Evolutionary conservation across 2,888 invertebrate genomes (phyloP).

Genomic region (Pollenia griseotomentosa): DNA sequence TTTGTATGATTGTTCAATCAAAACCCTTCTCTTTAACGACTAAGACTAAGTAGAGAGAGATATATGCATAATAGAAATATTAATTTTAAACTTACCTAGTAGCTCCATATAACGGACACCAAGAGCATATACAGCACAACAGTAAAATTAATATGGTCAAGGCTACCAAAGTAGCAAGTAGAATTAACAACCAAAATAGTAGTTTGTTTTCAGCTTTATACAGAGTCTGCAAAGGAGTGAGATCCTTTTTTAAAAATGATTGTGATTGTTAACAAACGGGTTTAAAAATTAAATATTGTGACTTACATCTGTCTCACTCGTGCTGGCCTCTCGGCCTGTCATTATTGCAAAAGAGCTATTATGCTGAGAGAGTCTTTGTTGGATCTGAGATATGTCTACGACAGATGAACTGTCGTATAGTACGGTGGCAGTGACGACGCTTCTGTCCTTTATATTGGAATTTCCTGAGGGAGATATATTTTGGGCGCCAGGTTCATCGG

Average conservation of each 20-base stretch:
- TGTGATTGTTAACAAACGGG: constrained; percentile 10
- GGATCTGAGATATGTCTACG: constrained; percentile 90
- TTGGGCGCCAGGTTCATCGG: constrained; percentile 86
- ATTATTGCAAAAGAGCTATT: constrained; percentile 83
- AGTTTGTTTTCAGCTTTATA: constrained; percentile 90
- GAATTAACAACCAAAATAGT: constrained; percentile 91
- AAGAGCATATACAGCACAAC: constrained; percentile 93
- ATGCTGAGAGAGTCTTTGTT: constrained; percentile 86
- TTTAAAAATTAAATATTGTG: not conserved
- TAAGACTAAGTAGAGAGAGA: not conserved
- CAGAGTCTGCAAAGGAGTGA: constrained; percentile 86
- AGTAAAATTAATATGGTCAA: constrained; percentile 89
- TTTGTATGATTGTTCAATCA: too few species aligned
- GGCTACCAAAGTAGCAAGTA: constrained; percentile 90
- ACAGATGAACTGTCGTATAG: constrained; percentile 88
- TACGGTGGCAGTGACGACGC: constrained; percentile 90
- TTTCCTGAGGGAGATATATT: constrained; percentile 84
- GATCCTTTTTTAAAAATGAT: constrained; percentile 59
- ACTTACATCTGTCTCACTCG: constrained; percentile 81
- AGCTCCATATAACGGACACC: constrained; percentile 92
- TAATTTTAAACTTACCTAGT: constrained; percentile 86
- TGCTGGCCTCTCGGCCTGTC: constrained; percentile 77
- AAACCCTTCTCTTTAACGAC: too few species aligned
- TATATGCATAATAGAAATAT: not conserved
- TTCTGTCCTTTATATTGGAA: constrained; percentile 86